A percentile compares a stretch with the other conserved stretches of the same genome.
Evolutionary conservation across 2,797 vertebrate species (phyloP).

Genomic region (Pachyuromys duprasi): DNA sequence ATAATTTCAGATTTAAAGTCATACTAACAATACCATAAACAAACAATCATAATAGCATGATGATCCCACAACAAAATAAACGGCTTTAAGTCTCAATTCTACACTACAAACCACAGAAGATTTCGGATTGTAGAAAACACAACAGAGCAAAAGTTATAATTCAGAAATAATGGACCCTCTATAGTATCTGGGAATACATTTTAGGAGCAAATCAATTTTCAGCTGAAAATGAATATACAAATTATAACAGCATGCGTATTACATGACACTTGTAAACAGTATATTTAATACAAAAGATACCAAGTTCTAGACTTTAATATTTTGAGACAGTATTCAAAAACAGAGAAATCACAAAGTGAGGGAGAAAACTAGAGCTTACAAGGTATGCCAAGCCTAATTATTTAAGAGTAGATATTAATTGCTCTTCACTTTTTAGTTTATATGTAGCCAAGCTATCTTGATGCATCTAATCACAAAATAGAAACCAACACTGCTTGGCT

Average conservation of each 20-base stretch:
- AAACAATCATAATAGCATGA: background rate
- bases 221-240: slow-evolving; percentile 15
- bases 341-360: slow-evolving; percentile 29
- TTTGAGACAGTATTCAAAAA: slow-evolving; percentile 37
- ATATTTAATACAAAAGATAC: background rate
- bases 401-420: slow-evolving; percentile 38
- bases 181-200: slow-evolving; percentile 4
- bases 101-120: background rate
- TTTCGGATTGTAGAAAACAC: slow-evolving; percentile 18
- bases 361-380: slow-evolving; percentile 1
- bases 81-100: slow-evolving; percentile 38
- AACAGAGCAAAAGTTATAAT: slow-evolving; percentile 11
- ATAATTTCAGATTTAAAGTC: slow-evolving; percentile 54
- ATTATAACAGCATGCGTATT: slow-evolving; percentile 28
- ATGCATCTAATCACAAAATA: slow-evolving; percentile 2
- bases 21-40: slow-evolving; percentile 43
- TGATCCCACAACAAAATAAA: slow-evolving; percentile 5
- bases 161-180: slow-evolving; percentile 34
- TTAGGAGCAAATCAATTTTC: slow-evolving; percentile 50
- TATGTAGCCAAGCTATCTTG: background rate
- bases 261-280: background rate
- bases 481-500: slow-evolving; percentile 50
- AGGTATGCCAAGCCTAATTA: background rate
- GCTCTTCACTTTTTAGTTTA: slow-evolving; percentile 19
- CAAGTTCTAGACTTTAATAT: background rate